Evolutionary conservation across 2,888 invertebrate genomes (phyloP).

Genomic region (Oxyteleia sp.): DNA sequence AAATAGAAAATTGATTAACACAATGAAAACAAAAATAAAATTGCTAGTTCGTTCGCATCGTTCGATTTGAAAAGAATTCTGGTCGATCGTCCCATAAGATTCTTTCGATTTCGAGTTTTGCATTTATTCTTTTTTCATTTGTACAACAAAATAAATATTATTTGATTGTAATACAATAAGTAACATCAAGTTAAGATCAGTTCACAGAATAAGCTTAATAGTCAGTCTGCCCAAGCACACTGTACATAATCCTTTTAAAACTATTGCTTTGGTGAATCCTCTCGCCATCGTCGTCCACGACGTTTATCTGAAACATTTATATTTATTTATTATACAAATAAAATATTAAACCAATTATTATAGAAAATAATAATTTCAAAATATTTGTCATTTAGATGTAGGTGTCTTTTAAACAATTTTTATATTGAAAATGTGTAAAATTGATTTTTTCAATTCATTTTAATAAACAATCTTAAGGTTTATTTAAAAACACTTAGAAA

Average conservation of each 20-base stretch:
- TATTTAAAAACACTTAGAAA: too few relatives aligned
- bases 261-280: conserved; percentile 96
- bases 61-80: conserved; percentile 38
- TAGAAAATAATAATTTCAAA: too few relatives aligned
- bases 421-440: too few relatives aligned
- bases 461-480: too few relatives aligned
- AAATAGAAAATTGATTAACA: conserved; percentile 9
- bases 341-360: too few relatives aligned
- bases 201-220: conserved; percentile 85
- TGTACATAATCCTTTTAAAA: conserved; percentile 97
- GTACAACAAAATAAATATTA: conserved; percentile 81
- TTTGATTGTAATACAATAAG: conserved; percentile 78
- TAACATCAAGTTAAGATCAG: conserved; percentile 79
- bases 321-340: too few relatives aligned
- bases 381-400: too few relatives aligned
- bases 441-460: too few relatives aligned
- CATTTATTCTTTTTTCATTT: conserved; percentile 52
- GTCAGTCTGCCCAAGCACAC: conserved; percentile 94
- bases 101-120: conserved; percentile 43
- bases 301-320: conserved; percentile 90
- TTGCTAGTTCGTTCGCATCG: conserved; percentile 25
- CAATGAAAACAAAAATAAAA: conserved; percentile 18
- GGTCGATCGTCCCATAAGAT: conserved; percentile 46
- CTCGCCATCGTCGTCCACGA: conserved; percentile 91
- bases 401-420: too few relatives aligned